These are phyloP conservation scores for Rhincodon typus DNA, from an alignment of 2,797 vertebrate genomes.

Conservation along the genomic window DNA sequence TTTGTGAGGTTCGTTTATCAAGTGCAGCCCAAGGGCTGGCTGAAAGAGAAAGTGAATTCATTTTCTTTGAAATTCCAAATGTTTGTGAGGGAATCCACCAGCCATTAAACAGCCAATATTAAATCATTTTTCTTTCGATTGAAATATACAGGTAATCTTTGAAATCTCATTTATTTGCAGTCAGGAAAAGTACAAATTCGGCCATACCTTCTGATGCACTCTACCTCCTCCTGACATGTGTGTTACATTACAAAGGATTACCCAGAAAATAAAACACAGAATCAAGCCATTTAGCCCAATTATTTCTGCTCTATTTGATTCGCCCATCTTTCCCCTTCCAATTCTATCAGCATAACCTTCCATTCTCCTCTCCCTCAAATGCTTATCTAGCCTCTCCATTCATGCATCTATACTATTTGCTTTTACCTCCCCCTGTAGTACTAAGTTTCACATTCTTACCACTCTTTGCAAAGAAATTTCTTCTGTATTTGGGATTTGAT, in stretches of 20 bases:
- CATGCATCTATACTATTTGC: neutral
- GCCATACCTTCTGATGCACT: neutral
- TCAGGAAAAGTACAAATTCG: neutral
- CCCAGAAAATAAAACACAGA: neutral
- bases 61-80: neutral
- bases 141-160: neutral
- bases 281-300: neutral
- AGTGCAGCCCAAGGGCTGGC: neutral
- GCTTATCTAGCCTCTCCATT: neutral
- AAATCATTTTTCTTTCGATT: neutral
- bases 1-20: neutral
- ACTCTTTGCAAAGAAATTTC: neutral
- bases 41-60: neutral
- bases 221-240: neutral
- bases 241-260: neutral
- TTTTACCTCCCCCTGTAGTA: neutral
- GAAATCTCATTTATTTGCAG: neutral
- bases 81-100: neutral
- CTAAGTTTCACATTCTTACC: neutral
- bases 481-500: neutral
- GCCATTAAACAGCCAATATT: neutral
- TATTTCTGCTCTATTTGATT: neutral
- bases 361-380: neutral
- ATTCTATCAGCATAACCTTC: neutral
- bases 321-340: neutral